These are phyloP conservation scores for Morpho achilles DNA, from an alignment of 2,888 invertebrate species.

Conservation along the genomic window DNA sequence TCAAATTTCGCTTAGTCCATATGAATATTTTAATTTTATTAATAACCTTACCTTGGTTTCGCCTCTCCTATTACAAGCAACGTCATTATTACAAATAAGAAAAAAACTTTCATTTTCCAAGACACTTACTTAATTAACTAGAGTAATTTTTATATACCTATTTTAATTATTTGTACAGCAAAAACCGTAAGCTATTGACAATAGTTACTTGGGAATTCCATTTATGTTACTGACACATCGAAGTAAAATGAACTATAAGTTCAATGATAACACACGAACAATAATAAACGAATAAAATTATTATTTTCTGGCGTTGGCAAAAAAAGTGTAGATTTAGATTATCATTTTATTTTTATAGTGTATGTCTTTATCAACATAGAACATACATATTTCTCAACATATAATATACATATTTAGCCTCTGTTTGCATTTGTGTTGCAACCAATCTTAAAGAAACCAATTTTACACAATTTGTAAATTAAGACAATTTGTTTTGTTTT, in stretches of 20 bases:
- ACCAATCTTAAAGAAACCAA: too few relatives aligned
- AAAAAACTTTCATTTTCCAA: background rate
- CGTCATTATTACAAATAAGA: background rate
- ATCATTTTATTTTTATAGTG: too few relatives aligned
- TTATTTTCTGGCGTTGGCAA: too few relatives aligned
- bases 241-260: background rate
- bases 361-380: too few relatives aligned
- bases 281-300: too few relatives aligned
- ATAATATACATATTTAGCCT: too few relatives aligned
- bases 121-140: background rate
- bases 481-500: too few relatives aligned
- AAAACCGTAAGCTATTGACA: background rate
- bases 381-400: too few relatives aligned
- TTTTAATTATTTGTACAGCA: background rate
- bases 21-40: background rate
- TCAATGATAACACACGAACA: constrained; percentile 1
- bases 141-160: too few relatives aligned
- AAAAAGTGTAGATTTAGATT: too few relatives aligned
- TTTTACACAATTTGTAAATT: too few relatives aligned
- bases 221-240: background rate
- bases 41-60: constrained; percentile 2
- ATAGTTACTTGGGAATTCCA: background rate
- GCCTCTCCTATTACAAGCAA: constrained; percentile 1
- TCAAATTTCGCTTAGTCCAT: background rate
- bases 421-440: too few relatives aligned